These are phyloP conservation scores for Tupaia tana DNA, from an alignment of 2,113 vertebrate genomes.

Conservation along the genomic window DNA sequence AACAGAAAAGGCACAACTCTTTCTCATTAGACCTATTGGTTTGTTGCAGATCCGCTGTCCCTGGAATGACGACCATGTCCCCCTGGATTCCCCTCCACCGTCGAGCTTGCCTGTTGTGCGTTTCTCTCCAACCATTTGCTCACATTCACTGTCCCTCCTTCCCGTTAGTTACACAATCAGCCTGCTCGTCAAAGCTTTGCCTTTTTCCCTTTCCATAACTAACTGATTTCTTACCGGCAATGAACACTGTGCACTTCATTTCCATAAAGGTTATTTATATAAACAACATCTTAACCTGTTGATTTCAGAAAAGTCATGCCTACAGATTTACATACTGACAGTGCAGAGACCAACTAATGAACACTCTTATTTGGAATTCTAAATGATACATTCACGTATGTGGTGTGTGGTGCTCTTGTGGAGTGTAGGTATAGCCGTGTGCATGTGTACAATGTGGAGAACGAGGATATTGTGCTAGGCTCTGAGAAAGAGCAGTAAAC, in stretches of 20 bases:
- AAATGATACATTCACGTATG: not conserved
- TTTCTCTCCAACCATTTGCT: not conserved
- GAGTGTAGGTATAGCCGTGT: not conserved
- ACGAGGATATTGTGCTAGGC: not conserved
- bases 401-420: fast-evolving
- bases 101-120: not conserved
- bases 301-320: constrained; percentile 18
- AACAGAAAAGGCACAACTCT: constrained; percentile 41
- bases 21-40: constrained; percentile 40
- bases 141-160: not conserved
- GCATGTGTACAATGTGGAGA: not conserved
- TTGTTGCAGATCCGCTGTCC: constrained; percentile 17
- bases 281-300: constrained; percentile 41
- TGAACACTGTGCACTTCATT: constrained; percentile 5
- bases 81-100: not conserved
- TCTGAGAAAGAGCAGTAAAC: not conserved
- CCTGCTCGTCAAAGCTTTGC: not conserved
- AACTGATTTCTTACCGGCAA: not conserved
- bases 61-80: not conserved
- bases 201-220: not conserved
- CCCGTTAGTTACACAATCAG: not conserved
- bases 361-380: constrained; percentile 9
- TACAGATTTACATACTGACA: not conserved
- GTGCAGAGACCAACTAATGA: not conserved
- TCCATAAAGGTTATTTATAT: constrained; percentile 27